Conservation (phyloP, 2,888 invertebrate species). For the Watsonalla binaria region DNA sequence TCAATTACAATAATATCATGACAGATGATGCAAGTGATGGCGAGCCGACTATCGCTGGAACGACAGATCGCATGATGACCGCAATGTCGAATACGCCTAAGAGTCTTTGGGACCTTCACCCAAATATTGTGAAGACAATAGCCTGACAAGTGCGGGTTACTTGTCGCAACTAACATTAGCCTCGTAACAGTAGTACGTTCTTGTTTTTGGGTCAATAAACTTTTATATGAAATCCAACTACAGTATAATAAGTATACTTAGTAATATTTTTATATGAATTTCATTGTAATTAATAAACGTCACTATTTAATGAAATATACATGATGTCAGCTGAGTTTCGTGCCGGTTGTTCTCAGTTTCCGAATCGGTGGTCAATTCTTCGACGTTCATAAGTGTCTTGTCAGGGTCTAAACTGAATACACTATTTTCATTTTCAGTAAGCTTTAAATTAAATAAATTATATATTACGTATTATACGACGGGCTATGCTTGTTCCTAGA, state of each 20-base stretch:
- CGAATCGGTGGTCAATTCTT: too few relatives aligned
- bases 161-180: background rate
- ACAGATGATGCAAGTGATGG: background rate
- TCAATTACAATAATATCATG: background rate
- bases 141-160: background rate
- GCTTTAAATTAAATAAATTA: too few relatives aligned
- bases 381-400: too few relatives aligned
- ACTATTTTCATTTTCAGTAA: too few relatives aligned
- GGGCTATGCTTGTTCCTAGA: too few relatives aligned
- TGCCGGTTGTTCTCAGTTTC: too few relatives aligned
- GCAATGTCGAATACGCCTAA: conserved; percentile 38
- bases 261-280: too few relatives aligned
- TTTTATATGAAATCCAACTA: background rate
- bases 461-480: too few relatives aligned
- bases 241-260: background rate
- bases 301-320: too few relatives aligned
- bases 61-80: conserved; percentile 49
- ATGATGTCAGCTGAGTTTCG: too few relatives aligned
- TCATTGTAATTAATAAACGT: too few relatives aligned
- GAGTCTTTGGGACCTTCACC: conserved; percentile 44
- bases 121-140: conserved; percentile 22
- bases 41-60: conserved; percentile 11
- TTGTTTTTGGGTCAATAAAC: background rate
- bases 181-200: background rate
- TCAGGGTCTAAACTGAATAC: too few relatives aligned